Percentiles rank a stretch among this genome's conserved stretches.
Conservation (phyloP, 2,113 vertebrate species). For the Tetraodon nigroviridis region DNA sequence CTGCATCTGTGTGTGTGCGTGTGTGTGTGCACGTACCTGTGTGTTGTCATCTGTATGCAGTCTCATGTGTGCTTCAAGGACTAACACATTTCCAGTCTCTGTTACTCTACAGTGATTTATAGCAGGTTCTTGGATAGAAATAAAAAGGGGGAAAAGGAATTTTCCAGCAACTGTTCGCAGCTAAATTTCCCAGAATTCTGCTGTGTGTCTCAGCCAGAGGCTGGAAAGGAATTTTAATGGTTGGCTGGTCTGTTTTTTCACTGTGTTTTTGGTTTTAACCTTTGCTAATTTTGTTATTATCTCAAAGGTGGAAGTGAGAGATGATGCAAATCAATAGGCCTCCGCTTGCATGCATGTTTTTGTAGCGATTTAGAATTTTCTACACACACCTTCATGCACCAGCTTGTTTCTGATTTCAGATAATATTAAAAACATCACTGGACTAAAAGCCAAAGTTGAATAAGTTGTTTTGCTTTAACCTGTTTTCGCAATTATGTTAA, state of each 20-base stretch:
- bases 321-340: slow-evolving; percentile 14
- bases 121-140: no score
- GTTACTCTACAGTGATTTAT: not conserved
- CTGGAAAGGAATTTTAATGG: no score
- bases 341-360: slow-evolving; percentile 1
- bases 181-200: no score
- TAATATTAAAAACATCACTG: not conserved
- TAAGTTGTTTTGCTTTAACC: not conserved
- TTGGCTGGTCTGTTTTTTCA: not conserved
- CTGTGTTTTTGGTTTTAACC: slow-evolving; percentile 4
- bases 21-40: slow-evolving; percentile 1
- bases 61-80: slow-evolving; percentile 6
- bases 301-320: slow-evolving; percentile 25
- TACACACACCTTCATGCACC: slow-evolving; percentile 2
- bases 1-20: slow-evolving; percentile 4
- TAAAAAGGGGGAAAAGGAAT: no score
- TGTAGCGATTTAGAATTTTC: not conserved
- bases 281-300: slow-evolving; percentile 18
- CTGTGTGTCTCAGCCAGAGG: slow-evolving; percentile 4
- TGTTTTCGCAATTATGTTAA: not conserved
- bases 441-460: not conserved
- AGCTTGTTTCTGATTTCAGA: not conserved
- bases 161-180: no score
- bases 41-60: slow-evolving; percentile 4
- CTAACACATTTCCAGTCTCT: slow-evolving; percentile 3